Evolutionary conservation across 2,113 vertebrate species (phyloP).

Genomic region (Oryzias woworae): DNA sequence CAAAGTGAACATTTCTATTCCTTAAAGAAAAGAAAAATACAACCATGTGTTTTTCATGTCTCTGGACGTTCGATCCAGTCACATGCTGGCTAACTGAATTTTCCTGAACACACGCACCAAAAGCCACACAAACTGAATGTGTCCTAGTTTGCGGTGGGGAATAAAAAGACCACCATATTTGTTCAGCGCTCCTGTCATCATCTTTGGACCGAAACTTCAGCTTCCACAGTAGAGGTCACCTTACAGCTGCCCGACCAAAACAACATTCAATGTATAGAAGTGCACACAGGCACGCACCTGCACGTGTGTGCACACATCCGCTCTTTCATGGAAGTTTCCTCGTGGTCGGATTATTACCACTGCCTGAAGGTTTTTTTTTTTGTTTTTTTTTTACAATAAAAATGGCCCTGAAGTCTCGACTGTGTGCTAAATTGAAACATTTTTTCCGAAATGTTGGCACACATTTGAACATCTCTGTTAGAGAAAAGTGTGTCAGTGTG

Average conservation of each 20-base stretch:
- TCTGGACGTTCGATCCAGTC: conserved; percentile 63
- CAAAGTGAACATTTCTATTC: conserved; percentile 62
- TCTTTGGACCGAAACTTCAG: conserved; percentile 42
- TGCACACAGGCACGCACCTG: conserved; percentile 3
- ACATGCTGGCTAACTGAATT: conserved; percentile 54
- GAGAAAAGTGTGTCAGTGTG: too few species aligned
- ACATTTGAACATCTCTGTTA: too few species aligned
- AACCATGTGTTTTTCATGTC: conserved; percentile 57
- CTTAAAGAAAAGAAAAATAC: conserved; percentile 73
- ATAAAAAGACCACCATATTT: conserved; percentile 66
- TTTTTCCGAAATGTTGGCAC: too few species aligned
- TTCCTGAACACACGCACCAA: conserved; percentile 25
- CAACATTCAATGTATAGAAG: not conserved
- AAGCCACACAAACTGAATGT: conserved; percentile 38
- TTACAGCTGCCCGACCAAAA: conserved; percentile 29
- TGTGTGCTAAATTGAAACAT: too few species aligned
- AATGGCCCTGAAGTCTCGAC: too few species aligned
- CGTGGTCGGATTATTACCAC: not conserved
- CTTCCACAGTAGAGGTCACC: conserved; percentile 44
- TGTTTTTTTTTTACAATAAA: not conserved
- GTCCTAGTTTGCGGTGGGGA: conserved; percentile 47
- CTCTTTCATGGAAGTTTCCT: not conserved
- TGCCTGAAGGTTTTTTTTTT: not conserved
- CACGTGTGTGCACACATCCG: not conserved
- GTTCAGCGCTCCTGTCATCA: conserved; percentile 65